Base-by-base conservation (phyloP, 2,113 vertebrate genomes). In the Carollia perspicillata region DNA sequence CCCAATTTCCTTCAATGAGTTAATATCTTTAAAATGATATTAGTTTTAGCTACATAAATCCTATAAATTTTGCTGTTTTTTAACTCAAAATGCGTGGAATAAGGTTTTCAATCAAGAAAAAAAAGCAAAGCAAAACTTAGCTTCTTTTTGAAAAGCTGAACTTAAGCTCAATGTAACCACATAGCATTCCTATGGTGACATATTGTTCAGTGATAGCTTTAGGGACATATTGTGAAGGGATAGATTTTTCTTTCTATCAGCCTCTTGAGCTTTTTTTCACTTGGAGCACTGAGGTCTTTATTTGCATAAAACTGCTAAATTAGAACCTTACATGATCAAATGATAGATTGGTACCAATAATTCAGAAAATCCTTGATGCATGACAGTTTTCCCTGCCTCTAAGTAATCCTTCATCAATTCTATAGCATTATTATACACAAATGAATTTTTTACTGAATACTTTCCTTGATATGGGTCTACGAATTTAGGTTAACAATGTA, bases 401-500 rank as follows among this genome's bases (percentile, higher is more conserved):
- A 69, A 75, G 66, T 85, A 84, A 51, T 58, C 58, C 8, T 6
- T 88, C n/a, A 68, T 75, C 1, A 68, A 13, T 84, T 89, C 6
- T 69, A 30, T 30, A 72, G 14, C 12, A 72, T 71, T 90, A 68
- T 58, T 91, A 74, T 49, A 68, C 8, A 55, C 42, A 85, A 85
- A 60, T 91, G 16, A 10, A 30, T 86, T 53, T 79, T 53, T 79
- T 30, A 81, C 23, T 72, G 22, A 90, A 35, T 68, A 88, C 6
- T 44, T 79, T 44, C 26, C 28, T 17, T 85, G 33, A 10, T 83
- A n/a, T 6, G 1, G 8, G 3, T 71, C 13, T 88, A 10, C 44
- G 33, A 87, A 88, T 68, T 89, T 81, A 85, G 20, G 53, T 84
- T 87, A 74, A 42, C 53, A 92, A 87, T 11, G 84, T 35, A 53